Percentiles rank a stretch among this genome's conserved stretches.
Evolutionary conservation across 2,113 vertebrate genomes (phyloP).

Genomic region (Theristicus caerulescens): DNA sequence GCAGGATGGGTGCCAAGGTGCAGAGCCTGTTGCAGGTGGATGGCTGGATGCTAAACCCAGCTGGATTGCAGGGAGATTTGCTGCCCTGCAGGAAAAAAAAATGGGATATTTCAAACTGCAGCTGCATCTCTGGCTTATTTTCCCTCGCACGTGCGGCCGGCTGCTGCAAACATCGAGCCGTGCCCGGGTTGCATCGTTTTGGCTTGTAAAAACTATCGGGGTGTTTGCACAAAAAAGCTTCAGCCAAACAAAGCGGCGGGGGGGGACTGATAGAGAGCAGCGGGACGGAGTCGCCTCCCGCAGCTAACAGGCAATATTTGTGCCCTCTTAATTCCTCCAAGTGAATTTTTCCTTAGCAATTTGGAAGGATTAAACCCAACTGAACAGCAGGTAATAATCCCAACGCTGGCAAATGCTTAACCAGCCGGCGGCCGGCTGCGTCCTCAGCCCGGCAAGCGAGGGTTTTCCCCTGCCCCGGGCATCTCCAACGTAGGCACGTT

Average conservation of each 20-base stretch:
- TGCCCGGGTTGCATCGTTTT: rapidly evolving
- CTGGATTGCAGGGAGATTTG: background rate
- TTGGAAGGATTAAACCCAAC: background rate
- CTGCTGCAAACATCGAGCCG: background rate
- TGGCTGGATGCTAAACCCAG: background rate
- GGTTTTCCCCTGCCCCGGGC: background rate
- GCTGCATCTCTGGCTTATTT: background rate
- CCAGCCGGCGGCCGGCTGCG: background rate
- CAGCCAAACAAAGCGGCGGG: background rate
- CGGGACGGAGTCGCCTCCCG: rapidly evolving
- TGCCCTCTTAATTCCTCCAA: background rate
- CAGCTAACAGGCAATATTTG: background rate
- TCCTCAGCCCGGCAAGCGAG: background rate
- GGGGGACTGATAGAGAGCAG: background rate
- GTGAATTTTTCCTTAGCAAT: background rate
- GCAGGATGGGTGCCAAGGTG: background rate
- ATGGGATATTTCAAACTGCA: background rate
- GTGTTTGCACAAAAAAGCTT: background rate
- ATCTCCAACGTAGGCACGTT: rapidly evolving
- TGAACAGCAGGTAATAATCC: background rate
- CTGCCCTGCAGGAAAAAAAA: background rate
- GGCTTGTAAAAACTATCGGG: background rate
- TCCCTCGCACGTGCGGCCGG: background rate
- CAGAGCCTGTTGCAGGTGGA: background rate
- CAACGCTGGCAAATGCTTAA: background rate